These are phyloP conservation scores for Hipposideros armiger DNA, from an alignment of 2,113 vertebrate species.

Conservation along the genomic window DNA sequence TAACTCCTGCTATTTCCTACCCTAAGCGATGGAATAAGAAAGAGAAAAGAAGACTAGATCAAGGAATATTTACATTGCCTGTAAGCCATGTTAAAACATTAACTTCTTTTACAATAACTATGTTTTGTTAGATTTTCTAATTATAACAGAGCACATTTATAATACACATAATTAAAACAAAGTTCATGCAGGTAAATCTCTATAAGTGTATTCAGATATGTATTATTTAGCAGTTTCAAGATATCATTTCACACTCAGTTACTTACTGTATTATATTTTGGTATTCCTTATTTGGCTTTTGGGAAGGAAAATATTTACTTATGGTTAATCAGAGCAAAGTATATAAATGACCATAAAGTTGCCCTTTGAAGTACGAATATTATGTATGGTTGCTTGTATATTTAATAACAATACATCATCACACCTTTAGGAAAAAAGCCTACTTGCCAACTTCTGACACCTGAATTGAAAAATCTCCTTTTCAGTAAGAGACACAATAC, in stretches of 20 bases:
- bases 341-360: slow-evolving; percentile 48
- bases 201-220: background rate
- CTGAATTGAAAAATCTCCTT: slow-evolving; percentile 61
- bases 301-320: slow-evolving; percentile 23
- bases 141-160: background rate
- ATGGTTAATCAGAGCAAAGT: slow-evolving; percentile 41
- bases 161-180: background rate
- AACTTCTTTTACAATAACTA: background rate
- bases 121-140: slow-evolving; percentile 34
- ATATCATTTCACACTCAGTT: background rate
- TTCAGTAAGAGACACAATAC: background rate
- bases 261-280: background rate
- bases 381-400: background rate
- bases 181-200: background rate
- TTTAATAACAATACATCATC: slow-evolving; percentile 56
- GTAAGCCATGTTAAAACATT: slow-evolving; percentile 25
- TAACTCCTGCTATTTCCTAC: background rate
- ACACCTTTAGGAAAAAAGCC: slow-evolving; percentile 11
- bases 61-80: background rate
- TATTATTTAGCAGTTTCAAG: slow-evolving; percentile 42
- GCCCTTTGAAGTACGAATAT: slow-evolving; percentile 13
- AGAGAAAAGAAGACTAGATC: background rate
- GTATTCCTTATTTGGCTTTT: slow-evolving; percentile 13
- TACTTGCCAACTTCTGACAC: slow-evolving; percentile 52
- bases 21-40: background rate